A percentile compares a stretch with the other conserved stretches of the same genome.
Conservation (phyloP, 2,888 invertebrate species). For the Proisotoma minuta region DNA sequence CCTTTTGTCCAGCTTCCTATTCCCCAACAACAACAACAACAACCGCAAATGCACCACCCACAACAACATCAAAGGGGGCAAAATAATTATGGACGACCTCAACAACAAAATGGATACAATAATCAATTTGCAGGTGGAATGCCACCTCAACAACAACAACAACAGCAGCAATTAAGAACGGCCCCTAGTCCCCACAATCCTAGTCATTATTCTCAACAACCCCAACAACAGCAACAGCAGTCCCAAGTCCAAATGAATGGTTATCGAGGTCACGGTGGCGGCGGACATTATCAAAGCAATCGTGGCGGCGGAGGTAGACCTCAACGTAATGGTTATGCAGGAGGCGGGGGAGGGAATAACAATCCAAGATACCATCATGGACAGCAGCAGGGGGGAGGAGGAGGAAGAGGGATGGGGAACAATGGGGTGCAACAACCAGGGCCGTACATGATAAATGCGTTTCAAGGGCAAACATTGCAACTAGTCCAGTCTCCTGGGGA, state of each 20-base stretch:
- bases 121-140: constrained; percentile 23
- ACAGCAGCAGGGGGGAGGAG: too few species aligned
- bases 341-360: constrained; percentile 40
- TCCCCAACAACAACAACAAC: constrained; percentile 25
- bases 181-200: constrained; percentile 9
- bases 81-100: not conserved
- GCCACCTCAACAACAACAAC: not conserved
- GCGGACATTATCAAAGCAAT: constrained; percentile 2
- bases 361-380: constrained; percentile 39
- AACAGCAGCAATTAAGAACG: constrained; percentile 6
- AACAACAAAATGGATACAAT: constrained; percentile 10
- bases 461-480: constrained; percentile 36
- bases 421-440: constrained; percentile 38
- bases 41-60: constrained; percentile 8
- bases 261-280: too few species aligned
- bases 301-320: constrained; percentile 31
- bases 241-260: too few species aligned
- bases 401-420: constrained; percentile 31
- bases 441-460: constrained; percentile 34
- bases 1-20: constrained; percentile 37
- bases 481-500: constrained; percentile 34
- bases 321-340: constrained; percentile 35
- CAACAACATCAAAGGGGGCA: constrained; percentile 17
- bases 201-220: constrained; percentile 15
- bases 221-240: constrained; percentile 15